These are phyloP conservation scores for Thereuonema tuberculata DNA, from an alignment of 1,140 invertebrate genomes.

Conservation along the genomic window DNA sequence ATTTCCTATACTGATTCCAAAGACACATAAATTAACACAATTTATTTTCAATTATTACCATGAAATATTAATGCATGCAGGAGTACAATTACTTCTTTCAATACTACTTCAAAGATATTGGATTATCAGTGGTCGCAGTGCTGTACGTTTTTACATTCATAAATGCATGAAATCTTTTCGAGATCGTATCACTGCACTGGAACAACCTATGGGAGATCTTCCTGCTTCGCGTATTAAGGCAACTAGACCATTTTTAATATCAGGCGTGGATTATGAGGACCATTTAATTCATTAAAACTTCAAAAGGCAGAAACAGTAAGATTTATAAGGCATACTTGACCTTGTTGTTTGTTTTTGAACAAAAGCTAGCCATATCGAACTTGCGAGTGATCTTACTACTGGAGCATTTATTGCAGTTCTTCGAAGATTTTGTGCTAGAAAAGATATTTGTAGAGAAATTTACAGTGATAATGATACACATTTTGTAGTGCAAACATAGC, in stretches of 20 bases:
- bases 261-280: slow-evolving; percentile 31
- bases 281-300: slow-evolving; percentile 24
- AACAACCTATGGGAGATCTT: slow-evolving; percentile 18
- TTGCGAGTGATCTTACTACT: slow-evolving; percentile 17
- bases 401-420: slow-evolving; percentile 22
- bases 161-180: slow-evolving; percentile 13
- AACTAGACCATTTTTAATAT: slow-evolving; percentile 24
- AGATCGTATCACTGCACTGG: neutral
- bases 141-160: neutral
- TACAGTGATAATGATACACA: slow-evolving; percentile 27
- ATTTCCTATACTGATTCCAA: slow-evolving; percentile 8
- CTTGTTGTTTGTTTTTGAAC: neutral
- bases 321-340: slow-evolving; percentile 26
- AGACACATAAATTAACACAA: neutral
- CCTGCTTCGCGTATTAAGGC: slow-evolving; percentile 21
- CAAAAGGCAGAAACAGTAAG: slow-evolving; percentile 12
- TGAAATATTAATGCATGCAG: neutral
- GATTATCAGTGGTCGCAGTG: slow-evolving; percentile 12
- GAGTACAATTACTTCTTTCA: slow-evolving; percentile 1
- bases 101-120: slow-evolving; percentile 16
- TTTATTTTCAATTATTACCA: neutral
- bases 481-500: slow-evolving; percentile 15
- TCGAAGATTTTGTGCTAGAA: slow-evolving; percentile 19
- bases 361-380: slow-evolving; percentile 32
- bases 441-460: slow-evolving; percentile 19